phyloP scores from a whole-genome alignment of 92 coral and sea anemone species.

The Parazoanthus swiftii region DNA sequence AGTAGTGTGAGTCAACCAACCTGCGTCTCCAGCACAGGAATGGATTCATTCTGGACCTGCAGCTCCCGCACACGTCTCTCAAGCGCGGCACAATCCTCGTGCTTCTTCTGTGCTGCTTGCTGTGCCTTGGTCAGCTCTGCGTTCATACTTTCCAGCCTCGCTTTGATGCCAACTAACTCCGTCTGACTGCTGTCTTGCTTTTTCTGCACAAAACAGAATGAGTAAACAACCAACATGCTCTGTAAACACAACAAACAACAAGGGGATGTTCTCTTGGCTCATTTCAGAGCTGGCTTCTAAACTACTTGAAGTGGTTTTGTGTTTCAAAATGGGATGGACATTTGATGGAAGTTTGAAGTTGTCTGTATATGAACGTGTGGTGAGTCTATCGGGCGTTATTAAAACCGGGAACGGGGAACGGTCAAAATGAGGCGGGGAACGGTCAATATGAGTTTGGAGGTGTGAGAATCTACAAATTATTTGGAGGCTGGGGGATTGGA shows the following conservation, averaged over 20 bases:
- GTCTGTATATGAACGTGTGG: neutral
- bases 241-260: neutral
- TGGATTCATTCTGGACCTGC: neutral
- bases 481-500: too few relatives aligned
- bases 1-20: neutral
- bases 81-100: constrained; percentile 22
- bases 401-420: too few relatives aligned
- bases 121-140: constrained; percentile 21
- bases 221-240: neutral
- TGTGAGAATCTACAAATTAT: too few relatives aligned
- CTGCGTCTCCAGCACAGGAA: constrained; percentile 30
- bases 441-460: too few relatives aligned
- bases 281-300: too few relatives aligned
- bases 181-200: constrained; percentile 38
- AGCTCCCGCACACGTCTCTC: constrained; percentile 18
- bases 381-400: neutral
- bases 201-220: constrained; percentile 5
- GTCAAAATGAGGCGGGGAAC: too few relatives aligned
- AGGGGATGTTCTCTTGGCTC: neutral
- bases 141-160: constrained; percentile 29
- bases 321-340: neutral
- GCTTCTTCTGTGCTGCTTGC: constrained; percentile 10
- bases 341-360: neutral
- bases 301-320: too few relatives aligned
- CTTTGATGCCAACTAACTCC: constrained; percentile 19